These are phyloP conservation scores for Erebia aethiops DNA, from an alignment of 2,888 invertebrate species.

Conservation along the genomic window DNA sequence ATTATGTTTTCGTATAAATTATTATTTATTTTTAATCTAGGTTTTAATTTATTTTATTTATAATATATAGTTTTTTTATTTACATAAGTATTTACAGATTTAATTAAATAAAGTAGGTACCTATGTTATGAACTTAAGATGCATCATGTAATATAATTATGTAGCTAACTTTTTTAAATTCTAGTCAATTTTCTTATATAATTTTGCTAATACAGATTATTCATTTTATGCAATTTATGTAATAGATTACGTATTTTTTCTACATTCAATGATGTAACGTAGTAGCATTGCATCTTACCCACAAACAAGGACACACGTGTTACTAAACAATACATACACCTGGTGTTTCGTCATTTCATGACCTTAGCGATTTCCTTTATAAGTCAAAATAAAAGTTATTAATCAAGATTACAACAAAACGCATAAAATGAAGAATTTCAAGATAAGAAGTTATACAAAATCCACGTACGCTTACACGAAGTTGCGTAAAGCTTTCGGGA, in stretches of 20 bases:
- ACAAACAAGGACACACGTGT: constrained; percentile 71
- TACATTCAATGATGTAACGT: constrained; percentile 25
- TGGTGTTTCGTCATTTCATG: constrained; percentile 47
- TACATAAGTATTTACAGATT: too few relatives aligned
- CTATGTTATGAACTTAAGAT: too few relatives aligned
- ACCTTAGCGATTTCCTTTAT: constrained; percentile 59
- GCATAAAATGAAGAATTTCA: constrained; percentile 34
- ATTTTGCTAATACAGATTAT: not conserved
- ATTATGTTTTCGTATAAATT: too few relatives aligned
- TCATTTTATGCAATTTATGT: constrained; percentile 6
- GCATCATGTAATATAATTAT: too few relatives aligned
- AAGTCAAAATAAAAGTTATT: constrained; percentile 15
- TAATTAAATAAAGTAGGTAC: too few relatives aligned
- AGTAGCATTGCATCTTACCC: constrained; percentile 18
- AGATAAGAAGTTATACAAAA: constrained; percentile 58
- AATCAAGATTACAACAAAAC: constrained; percentile 19
- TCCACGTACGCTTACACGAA: constrained; percentile 75
- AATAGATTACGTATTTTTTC: constrained; percentile 12
- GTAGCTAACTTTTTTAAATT: too few relatives aligned
- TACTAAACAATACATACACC: constrained; percentile 51
- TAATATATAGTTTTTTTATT: too few relatives aligned
- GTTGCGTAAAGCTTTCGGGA: constrained; percentile 75
- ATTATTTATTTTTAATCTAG: too few relatives aligned
- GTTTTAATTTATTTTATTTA: too few relatives aligned
- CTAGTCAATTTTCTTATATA: constrained; percentile 5